Evolutionary conservation across 1,140 invertebrate species (phyloP).

Genomic region (Maconellicoccus hirsutus): DNA sequence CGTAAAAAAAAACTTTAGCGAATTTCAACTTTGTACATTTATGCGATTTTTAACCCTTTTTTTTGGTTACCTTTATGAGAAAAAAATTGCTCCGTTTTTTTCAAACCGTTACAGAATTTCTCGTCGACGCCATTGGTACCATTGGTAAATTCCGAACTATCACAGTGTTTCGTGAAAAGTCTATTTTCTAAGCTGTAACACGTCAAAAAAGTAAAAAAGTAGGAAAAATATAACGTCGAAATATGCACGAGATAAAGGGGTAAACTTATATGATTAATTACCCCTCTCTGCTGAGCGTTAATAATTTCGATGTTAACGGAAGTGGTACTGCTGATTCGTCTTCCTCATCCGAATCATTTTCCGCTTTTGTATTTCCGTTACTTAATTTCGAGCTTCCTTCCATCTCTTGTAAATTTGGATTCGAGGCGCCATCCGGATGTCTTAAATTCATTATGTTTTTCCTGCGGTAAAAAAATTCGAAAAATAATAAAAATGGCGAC

Average conservation of each 20-base stretch:
- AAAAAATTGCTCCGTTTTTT: neutral
- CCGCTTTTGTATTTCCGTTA: slow-evolving; percentile 44
- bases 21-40: too few species aligned
- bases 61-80: neutral
- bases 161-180: slow-evolving; percentile 11
- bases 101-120: slow-evolving; percentile 10
- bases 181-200: neutral
- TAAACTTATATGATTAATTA: slow-evolving; percentile 12
- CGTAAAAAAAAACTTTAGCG: too few species aligned
- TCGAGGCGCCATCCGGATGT: slow-evolving; percentile 81
- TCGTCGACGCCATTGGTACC: neutral
- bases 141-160: neutral
- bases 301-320: slow-evolving; percentile 34
- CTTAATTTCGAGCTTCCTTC: slow-evolving; percentile 31
- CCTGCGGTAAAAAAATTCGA: slow-evolving; percentile 22
- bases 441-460: slow-evolving; percentile 58
- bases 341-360: slow-evolving; percentile 45
- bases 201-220: too few species aligned
- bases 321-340: slow-evolving; percentile 35
- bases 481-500: neutral
- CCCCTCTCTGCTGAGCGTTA: slow-evolving; percentile 30
- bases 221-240: neutral
- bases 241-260: too few species aligned
- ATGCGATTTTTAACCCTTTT: neutral
- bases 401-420: slow-evolving; percentile 59